Evolutionary conservation across 2,113 vertebrate species (phyloP).

Genomic region (Nycticorax nycticorax): DNA sequence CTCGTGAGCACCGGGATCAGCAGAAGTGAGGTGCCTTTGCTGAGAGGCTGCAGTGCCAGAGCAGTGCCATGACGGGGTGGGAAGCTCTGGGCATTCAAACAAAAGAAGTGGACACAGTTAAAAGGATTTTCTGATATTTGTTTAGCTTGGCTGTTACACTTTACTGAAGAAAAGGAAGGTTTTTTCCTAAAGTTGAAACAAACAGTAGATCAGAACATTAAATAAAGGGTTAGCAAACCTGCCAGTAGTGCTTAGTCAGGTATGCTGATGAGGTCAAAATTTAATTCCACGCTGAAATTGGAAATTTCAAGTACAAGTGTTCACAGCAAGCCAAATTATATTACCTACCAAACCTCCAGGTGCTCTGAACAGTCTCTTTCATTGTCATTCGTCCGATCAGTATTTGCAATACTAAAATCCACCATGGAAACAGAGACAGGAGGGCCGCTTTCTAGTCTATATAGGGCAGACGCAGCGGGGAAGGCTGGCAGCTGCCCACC

Average conservation of each 20-base stretch:
- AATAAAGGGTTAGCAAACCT: constrained; percentile 47
- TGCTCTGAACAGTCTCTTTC: neutral
- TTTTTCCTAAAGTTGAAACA: constrained; percentile 48
- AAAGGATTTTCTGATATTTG: constrained; percentile 48
- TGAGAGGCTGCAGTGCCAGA: neutral
- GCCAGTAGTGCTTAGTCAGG: constrained; percentile 3
- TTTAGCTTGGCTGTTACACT: constrained; percentile 51
- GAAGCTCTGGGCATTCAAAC: neutral
- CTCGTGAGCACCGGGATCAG: neutral
- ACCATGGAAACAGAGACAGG: neutral
- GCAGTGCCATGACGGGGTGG: accelerated
- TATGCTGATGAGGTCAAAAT: constrained; percentile 47
- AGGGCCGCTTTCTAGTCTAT: neutral
- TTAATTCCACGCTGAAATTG: constrained; percentile 16
- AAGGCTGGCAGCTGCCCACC: neutral
- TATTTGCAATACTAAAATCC: constrained; percentile 7
- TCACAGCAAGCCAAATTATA: neutral
- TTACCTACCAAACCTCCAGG: neutral
- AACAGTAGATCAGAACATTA: constrained; percentile 52
- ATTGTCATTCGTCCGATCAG: neutral
- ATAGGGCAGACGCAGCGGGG: neutral
- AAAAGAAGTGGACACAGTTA: constrained; percentile 20
- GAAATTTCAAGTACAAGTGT: constrained; percentile 20
- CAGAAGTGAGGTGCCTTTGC: neutral
- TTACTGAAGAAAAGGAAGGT: constrained; percentile 34